A percentile compares a stretch with the other conserved stretches of the same genome.
Evolutionary conservation across 2,888 invertebrate species (phyloP).

Genomic region (Drosophila putrida): DNA sequence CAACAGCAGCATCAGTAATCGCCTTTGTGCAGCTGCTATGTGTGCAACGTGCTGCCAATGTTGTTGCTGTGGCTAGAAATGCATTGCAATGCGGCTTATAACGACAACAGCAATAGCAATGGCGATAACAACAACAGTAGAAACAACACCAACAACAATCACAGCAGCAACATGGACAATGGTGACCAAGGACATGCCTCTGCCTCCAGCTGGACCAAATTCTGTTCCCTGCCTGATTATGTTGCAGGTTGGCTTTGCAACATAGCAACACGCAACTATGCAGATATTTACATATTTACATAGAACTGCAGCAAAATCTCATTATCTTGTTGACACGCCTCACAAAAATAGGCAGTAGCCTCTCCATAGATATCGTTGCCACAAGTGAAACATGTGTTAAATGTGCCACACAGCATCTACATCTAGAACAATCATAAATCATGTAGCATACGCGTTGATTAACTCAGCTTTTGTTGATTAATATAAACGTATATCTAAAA

Average conservation of each 20-base stretch:
- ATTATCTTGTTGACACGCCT: constrained; percentile 73
- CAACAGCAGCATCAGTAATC: constrained; percentile 7
- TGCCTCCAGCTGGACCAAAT: constrained; percentile 15
- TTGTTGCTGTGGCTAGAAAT: constrained; percentile 47
- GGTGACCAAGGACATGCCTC: constrained; percentile 4
- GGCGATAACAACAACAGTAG: constrained; percentile 22
- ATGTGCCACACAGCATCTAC: constrained; percentile 33
- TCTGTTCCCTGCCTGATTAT: constrained; percentile 31
- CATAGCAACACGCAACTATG: constrained; percentile 27
- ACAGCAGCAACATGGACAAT: constrained; percentile 26
- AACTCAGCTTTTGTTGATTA: constrained; percentile 55
- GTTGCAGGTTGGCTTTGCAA: constrained; percentile 47
- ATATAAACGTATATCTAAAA: constrained; percentile 36
- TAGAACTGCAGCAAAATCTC: constrained; percentile 54
- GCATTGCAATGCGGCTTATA: constrained; percentile 69
- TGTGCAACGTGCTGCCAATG: constrained; percentile 40
- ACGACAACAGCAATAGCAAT: constrained; percentile 39
- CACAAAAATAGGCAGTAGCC: constrained; percentile 45
- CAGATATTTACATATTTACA: constrained; percentile 60
- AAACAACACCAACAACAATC: constrained; percentile 28
- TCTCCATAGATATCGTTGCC: neutral
- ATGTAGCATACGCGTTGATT: constrained; percentile 61
- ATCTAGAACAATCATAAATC: constrained; percentile 57
- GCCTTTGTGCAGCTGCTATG: constrained; percentile 23
- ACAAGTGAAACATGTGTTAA: constrained; percentile 46